Percentiles rank a stretch among this genome's conserved stretches.
Evolutionary conservation across 2,113 vertebrate species (phyloP).

Genomic region (Clarias macrocephalus): DNA sequence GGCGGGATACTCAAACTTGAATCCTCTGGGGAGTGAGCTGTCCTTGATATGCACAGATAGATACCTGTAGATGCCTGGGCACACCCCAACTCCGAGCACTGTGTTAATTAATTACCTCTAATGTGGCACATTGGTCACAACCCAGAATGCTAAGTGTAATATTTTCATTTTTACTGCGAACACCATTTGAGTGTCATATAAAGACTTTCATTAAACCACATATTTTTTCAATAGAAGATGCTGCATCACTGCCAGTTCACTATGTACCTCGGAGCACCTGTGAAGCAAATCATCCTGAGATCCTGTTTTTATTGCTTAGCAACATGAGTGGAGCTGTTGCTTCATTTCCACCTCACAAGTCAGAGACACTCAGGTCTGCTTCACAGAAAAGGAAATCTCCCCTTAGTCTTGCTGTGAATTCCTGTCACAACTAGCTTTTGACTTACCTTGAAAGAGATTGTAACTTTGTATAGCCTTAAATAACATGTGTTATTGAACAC

Average conservation of each 20-base stretch:
- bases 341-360: conserved; percentile 44
- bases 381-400: conserved; percentile 35
- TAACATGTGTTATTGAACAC: conserved; percentile 25
- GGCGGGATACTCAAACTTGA: conserved; percentile 2
- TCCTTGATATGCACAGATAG: conserved; percentile 43
- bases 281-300: conserved; percentile 34
- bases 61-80: conserved; percentile 22
- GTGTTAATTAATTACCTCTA: conserved; percentile 45
- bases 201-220: conserved; percentile 9
- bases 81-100: conserved; percentile 44
- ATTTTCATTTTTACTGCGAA: conserved; percentile 19
- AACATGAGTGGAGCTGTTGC: conserved; percentile 1
- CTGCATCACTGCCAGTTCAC: conserved; percentile 42
- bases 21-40: conserved; percentile 12
- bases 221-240: conserved; percentile 23
- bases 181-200: background rate
- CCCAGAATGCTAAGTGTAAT: conserved; percentile 19
- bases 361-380: conserved; percentile 47
- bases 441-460: conserved; percentile 32
- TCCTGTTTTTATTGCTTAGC: conserved; percentile 6
- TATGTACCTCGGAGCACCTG: conserved; percentile 21
- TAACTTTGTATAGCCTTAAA: conserved; percentile 55
- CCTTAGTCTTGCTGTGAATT: conserved; percentile 28
- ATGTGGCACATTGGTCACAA: conserved; percentile 13
- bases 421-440: conserved; percentile 33